Evolutionary conservation across 2,888 invertebrate species (phyloP).

Genomic region (Tillus elongatus): DNA sequence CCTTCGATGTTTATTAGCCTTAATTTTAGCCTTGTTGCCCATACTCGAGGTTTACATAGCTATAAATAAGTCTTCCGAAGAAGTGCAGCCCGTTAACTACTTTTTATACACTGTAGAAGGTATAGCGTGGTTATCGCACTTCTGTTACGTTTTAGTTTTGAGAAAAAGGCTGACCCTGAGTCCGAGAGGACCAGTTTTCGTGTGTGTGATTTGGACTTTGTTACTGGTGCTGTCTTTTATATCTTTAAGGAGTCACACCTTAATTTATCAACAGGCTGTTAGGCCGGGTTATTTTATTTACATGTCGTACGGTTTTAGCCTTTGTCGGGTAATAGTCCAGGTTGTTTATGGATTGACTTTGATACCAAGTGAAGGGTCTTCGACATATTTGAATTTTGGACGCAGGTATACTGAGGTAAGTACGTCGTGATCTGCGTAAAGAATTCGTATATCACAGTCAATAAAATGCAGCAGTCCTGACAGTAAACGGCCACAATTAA

Average conservation of each 20-base stretch:
- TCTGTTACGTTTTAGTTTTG: constrained; percentile 61
- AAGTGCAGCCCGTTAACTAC: constrained; percentile 58
- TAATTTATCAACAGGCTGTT: constrained; percentile 37
- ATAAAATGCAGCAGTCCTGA: too few relatives aligned
- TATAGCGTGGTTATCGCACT: constrained; percentile 74
- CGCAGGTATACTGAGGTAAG: constrained; percentile 28
- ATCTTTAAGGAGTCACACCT: constrained; percentile 57
- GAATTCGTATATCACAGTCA: too few relatives aligned
- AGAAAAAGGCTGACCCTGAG: constrained; percentile 55
- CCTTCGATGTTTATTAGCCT: constrained; percentile 53
- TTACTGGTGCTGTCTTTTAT: constrained; percentile 59
- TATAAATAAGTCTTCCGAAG: constrained; percentile 44
- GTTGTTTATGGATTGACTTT: constrained; percentile 61
- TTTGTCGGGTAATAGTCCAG: constrained; percentile 55
- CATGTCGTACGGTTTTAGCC: constrained; percentile 50
- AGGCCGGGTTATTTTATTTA: constrained; percentile 34
- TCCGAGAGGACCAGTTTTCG: constrained; percentile 63
- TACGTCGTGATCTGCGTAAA: too few relatives aligned
- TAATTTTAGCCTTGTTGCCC: constrained; percentile 58
- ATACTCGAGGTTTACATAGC: constrained; percentile 58
- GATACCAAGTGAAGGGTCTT: constrained; percentile 51
- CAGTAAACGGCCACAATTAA: too few relatives aligned
- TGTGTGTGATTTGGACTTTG: constrained; percentile 61
- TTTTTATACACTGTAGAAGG: constrained; percentile 61
- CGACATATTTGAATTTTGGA: constrained; percentile 40